These are phyloP conservation scores for Budorcas taxicolor DNA, from an alignment of 2,113 vertebrate species.

Conservation along the genomic window DNA sequence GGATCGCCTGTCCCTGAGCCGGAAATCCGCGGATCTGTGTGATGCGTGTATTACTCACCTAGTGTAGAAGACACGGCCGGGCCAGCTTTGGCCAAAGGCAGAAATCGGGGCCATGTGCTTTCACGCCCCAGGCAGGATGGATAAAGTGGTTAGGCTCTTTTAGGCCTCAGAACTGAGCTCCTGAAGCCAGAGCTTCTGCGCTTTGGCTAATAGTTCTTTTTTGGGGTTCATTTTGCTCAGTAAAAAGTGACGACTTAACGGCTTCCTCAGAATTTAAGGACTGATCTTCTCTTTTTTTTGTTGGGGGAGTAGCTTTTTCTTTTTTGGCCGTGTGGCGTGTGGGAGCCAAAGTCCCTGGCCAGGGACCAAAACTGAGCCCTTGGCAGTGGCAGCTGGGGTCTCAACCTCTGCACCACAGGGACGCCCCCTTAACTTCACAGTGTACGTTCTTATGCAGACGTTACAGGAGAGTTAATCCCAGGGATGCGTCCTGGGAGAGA, in stretches of 20 bases:
- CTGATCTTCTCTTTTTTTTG: neutral
- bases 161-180: neutral
- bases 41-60: neutral
- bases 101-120: neutral
- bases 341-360: neutral
- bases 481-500: neutral
- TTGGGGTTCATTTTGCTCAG: neutral
- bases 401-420: neutral
- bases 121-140: neutral
- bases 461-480: neutral
- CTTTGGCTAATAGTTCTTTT: neutral
- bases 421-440: neutral
- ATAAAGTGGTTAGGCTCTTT: neutral
- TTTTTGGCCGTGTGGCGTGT: fast-evolving
- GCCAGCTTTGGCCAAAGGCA: neutral
- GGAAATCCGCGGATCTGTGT: neutral
- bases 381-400: neutral
- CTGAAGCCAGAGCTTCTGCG: neutral
- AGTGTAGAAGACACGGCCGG: neutral
- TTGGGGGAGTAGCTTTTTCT: neutral
- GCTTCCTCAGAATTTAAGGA: neutral
- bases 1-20: neutral
- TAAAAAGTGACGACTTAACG: neutral
- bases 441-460: neutral
- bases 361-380: neutral